A percentile compares a stretch with the other conserved stretches of the same genome.
Conservation (phyloP, 2,113 vertebrate genomes). For the Origma solitaria region DNA sequence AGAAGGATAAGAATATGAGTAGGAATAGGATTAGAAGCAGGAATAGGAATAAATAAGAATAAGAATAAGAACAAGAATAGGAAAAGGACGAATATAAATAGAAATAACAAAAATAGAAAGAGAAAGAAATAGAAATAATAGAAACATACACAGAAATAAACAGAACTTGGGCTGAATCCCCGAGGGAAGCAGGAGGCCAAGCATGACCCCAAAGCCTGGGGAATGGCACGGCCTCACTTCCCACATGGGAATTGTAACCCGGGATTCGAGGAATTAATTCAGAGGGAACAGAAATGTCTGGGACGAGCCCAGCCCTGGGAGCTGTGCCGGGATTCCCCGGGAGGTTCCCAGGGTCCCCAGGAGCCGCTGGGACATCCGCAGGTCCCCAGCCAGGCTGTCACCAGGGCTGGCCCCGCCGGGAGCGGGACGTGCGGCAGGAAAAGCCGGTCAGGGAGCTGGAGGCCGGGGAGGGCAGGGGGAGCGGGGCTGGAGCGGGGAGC, state of each 20-base stretch:
- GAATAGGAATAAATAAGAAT: not conserved
- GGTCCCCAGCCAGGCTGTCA: not conserved
- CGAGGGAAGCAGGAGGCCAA: not conserved
- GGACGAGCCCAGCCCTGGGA: not conserved
- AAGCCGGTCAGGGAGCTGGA: constrained; percentile 10
- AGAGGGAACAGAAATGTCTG: not conserved
- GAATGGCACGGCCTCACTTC: accelerated
- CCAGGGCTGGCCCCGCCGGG: not conserved
- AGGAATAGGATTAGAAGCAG: not conserved
- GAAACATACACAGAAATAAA: not conserved
- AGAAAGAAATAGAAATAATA: not conserved
- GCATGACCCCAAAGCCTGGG: not conserved
- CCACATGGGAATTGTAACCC: not conserved
- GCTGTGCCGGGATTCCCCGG: not conserved
- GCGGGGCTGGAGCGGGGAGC: not conserved
- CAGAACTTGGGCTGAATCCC: accelerated
- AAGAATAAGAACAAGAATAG: not conserved
- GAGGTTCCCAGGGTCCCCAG: not conserved
- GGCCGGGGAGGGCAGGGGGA: not conserved
- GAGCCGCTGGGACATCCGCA: not conserved
- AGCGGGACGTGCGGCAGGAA: not conserved
- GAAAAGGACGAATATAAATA: not conserved
- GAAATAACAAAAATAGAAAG: not conserved
- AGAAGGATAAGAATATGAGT: no score
- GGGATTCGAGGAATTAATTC: not conserved